Base-by-base conservation (phyloP, 2,888 invertebrate species). In the Idaea biselata region DNA sequence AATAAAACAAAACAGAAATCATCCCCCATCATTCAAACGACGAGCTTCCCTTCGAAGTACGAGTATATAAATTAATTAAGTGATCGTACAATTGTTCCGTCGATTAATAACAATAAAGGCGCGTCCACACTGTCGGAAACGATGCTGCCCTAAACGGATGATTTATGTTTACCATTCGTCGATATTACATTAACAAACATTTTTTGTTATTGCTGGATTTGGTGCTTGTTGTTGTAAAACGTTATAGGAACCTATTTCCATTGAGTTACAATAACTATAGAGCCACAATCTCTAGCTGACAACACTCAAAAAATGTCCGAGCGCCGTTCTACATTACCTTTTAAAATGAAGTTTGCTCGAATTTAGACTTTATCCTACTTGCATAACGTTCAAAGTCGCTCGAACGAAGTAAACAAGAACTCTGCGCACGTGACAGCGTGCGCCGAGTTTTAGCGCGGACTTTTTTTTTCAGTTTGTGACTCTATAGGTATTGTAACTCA, bases 101-200 rank as follows among this genome's bases (percentile, higher is more conserved):
- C 73, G 70, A 76, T 75, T 72, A 75, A 74, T 76, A 73, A 72
- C 71, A 72, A 73, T 75, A 74, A 73, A 69, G 69, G 63, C 57
- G 66, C 58, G 64, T 65, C 65, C 69, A 66, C 70, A 71, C 62
- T 60, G 65, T 55, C 69, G 71, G 70, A 69, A 70, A 68, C 67
- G 62, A 18, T 18, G 18, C 56, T 56, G 59, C 62, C 67, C 70
- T 69, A 66, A 70, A 62, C 65, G 65, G 64, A 68, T 71, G 73
- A 71, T 69, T 67, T 67, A 73, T 71, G 70, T 44, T 14, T 14
- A 44, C 8, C 44, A 44, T 44, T 44, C 44, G 44, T 44, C 44
- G 44, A 44, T 44, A 44, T 44, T 44, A 44, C 44, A 44, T 44
- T 44, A 8, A 44, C 18, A 55, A 62, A 63, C 53, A 56, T 59